A percentile compares a stretch with the other conserved stretches of the same genome.
Evolutionary conservation across 92 coral and sea anemone genomes (phyloP).

Genomic region (Scolanthus callimorphus): DNA sequence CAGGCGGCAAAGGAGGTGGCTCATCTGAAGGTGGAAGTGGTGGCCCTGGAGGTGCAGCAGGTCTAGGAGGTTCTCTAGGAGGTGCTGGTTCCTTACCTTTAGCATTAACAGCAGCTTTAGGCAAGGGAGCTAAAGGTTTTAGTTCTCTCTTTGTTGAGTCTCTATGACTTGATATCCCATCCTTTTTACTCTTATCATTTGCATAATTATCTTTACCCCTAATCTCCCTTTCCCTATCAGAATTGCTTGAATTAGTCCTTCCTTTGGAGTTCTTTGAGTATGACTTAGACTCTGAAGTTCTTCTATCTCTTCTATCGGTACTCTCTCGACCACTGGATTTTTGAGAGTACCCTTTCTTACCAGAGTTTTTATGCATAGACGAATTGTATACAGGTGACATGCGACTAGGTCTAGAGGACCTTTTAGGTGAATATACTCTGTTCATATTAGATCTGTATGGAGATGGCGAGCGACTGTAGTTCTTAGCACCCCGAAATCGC

Average conservation of each 20-base stretch:
- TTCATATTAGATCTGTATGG: conserved; percentile 35
- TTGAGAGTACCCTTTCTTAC: conserved; percentile 39
- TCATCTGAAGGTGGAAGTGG: conserved; percentile 89
- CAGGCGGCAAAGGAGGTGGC: conserved; percentile 99
- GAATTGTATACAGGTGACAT: conserved; percentile 50
- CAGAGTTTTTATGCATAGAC: conserved; percentile 46
- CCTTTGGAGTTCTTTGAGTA: conserved; percentile 26
- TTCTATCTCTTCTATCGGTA: conserved; percentile 42
- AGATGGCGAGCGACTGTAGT: conserved; percentile 50
- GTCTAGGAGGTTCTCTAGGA: conserved; percentile 27
- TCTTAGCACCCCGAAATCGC: conserved; percentile 26
- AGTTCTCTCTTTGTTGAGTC: background rate
- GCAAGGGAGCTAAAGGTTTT: too few relatives aligned
- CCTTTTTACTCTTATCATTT: background rate
- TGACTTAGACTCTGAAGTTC: conserved; percentile 46
- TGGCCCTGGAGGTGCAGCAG: conserved; percentile 43
- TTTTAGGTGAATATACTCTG: conserved; percentile 57
- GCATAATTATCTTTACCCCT: background rate
- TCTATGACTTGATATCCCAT: too few relatives aligned
- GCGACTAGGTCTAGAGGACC: conserved; percentile 57
- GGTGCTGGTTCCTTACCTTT: conserved; percentile 5
- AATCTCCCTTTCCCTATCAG: background rate
- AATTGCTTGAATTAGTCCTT: too few relatives aligned
- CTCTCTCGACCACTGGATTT: conserved; percentile 41
- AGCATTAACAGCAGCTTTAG: too few relatives aligned